Base-by-base conservation (phyloP, 2,113 vertebrate species). In the Otocyon megalotis region DNA sequence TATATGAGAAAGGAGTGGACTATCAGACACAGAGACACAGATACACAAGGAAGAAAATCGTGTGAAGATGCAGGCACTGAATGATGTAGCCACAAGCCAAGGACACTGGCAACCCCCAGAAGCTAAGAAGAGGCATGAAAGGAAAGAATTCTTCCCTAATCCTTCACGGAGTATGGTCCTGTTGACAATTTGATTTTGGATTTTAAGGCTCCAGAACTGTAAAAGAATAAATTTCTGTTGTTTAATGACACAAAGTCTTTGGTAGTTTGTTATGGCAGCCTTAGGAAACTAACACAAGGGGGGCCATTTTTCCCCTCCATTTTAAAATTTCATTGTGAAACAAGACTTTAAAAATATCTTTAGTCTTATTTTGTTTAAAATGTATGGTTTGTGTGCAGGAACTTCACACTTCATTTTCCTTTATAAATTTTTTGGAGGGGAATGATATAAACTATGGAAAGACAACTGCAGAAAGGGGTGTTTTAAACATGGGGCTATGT, bases 361-460 rank as follows among this genome's bases (percentile, higher is more conserved):
- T 8, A 79, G 69, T 76, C 90, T 62, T 30, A 83, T 90, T 94
- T 98, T 95, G 93, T 97, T 98, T 97, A 94, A 95, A 97, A 71
- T 94, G 85, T 43, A 77, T 83, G 53, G 43, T 53, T 95, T 86
- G 74, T 89, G 89, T 72, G 67, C 85, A 96, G 79, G 71, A 94
- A 95, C 72, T 86, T 97, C 93, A 96, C 96, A 97, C 94, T 92
- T 97, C 85, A 89, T 93, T 98, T 97, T 97, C 86, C n/a, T 17
- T 88, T 95, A 86, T 50, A 92, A 79, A 69, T n/a, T 60, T 89
- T 94, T 96, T 97, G 93, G 90, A 87, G 69, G 65, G 48, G 53
- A 84, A 72, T 28, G 8, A 63, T 96, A 93, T 94, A 96, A 97
- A 96, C 92, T 88, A 85, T 89, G 72, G 67, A 88, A 96, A 53